Conservation (phyloP, 2,888 invertebrate species). For the Ecliptopera silaceata region DNA sequence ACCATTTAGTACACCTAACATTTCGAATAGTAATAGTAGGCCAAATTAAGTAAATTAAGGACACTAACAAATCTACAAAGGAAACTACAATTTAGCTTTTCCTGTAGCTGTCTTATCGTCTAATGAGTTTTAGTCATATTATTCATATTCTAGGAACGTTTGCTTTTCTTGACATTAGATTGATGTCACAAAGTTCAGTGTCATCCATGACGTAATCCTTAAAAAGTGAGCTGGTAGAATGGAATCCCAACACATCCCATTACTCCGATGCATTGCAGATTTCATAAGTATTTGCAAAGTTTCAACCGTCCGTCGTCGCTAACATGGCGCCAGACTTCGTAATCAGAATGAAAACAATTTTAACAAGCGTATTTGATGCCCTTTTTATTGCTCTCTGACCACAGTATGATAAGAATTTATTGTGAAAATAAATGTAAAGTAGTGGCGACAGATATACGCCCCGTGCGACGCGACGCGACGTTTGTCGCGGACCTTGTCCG, state of each 20-base stretch:
- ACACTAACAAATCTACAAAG: conserved; percentile 25
- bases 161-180: conserved; percentile 26
- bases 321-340: conserved; percentile 37
- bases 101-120: conserved; percentile 33
- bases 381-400: conserved; percentile 36
- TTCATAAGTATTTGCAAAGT: conserved; percentile 20
- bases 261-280: conserved; percentile 22
- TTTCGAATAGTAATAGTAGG: too few relatives aligned
- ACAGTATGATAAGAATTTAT: conserved; percentile 32
- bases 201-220: conserved; percentile 25
- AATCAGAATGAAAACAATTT: conserved; percentile 39
- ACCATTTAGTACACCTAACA: too few relatives aligned
- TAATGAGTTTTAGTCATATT: conserved; percentile 36
- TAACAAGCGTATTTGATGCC: conserved; percentile 33
- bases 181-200: conserved; percentile 30
- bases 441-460: conserved; percentile 23
- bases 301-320: conserved; percentile 26
- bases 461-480: conserved; percentile 23
- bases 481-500: conserved; percentile 42
- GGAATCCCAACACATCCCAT: conserved; percentile 12
- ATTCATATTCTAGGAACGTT: conserved; percentile 33
- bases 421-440: conserved; percentile 33
- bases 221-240: conserved; percentile 18
- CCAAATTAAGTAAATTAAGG: neutral
- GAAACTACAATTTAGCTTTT: conserved; percentile 35